A percentile compares a stretch with the other conserved stretches of the same genome.
Conservation (phyloP, 1,140 invertebrate genomes). For the Formica exsecta region DNA sequence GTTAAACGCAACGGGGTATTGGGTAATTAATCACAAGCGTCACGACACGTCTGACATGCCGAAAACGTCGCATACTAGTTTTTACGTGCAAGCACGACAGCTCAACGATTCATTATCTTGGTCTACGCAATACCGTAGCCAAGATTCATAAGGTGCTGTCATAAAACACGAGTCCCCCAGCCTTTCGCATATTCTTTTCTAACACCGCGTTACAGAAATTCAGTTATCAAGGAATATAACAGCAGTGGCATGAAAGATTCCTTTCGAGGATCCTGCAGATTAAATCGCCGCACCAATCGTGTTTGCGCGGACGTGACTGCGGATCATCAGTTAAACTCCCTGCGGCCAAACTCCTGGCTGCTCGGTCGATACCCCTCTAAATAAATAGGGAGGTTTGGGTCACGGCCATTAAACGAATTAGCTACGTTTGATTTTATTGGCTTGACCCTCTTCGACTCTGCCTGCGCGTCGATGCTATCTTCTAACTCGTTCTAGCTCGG, state of each 20-base stretch:
- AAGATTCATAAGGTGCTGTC: slow-evolving; percentile 51
- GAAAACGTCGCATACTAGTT: slow-evolving; percentile 33
- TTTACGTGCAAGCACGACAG: slow-evolving; percentile 8
- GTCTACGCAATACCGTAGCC: slow-evolving; percentile 11
- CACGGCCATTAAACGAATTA: slow-evolving; percentile 82
- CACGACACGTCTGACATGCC: slow-evolving; percentile 23
- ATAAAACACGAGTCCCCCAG: slow-evolving; percentile 47
- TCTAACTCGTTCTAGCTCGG: slow-evolving; percentile 22
- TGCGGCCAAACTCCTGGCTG: slow-evolving; percentile 47
- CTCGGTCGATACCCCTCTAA: slow-evolving; percentile 78
- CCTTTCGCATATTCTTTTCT: slow-evolving; percentile 56
- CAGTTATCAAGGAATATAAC: slow-evolving; percentile 54
- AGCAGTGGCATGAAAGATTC: slow-evolving; percentile 66
- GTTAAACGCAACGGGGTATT: slow-evolving; percentile 45
- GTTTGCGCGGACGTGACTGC: slow-evolving; percentile 79
- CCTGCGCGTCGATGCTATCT: slow-evolving; percentile 17
- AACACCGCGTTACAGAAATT: slow-evolving; percentile 51
- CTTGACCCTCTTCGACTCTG: slow-evolving; percentile 55
- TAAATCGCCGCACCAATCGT: slow-evolving; percentile 77
- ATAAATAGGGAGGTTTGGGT: slow-evolving; percentile 79
- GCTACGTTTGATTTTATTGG: slow-evolving; percentile 81
- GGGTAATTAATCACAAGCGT: slow-evolving; percentile 48
- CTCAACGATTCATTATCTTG: slow-evolving; percentile 57
- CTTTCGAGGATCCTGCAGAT: slow-evolving; percentile 71
- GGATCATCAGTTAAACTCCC: slow-evolving; percentile 78